These are phyloP conservation scores for Cephus pulcher DNA, from an alignment of 2,888 invertebrate genomes.

Conservation along the genomic window DNA sequence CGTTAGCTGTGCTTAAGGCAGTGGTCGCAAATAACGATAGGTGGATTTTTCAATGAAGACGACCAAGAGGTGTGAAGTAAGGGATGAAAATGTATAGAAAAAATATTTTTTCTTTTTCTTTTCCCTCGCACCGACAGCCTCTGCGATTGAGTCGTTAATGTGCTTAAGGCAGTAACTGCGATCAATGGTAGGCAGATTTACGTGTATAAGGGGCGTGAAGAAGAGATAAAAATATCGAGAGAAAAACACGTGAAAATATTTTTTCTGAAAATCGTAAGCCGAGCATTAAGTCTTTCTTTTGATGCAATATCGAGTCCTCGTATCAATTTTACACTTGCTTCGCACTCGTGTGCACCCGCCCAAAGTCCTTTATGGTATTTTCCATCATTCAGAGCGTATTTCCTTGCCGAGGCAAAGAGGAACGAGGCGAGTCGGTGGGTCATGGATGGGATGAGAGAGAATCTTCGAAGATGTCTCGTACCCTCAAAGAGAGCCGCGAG, in stretches of 20 bases:
- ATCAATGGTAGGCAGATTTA: neutral
- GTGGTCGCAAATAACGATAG: neutral
- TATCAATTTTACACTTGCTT: constrained; percentile 56
- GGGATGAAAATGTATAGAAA: neutral
- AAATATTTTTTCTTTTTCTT: neutral
- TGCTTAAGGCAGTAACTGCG: neutral
- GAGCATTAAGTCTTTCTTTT: constrained; percentile 12
- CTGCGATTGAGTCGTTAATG: neutral
- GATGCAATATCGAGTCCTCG: constrained; percentile 23
- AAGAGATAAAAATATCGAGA: neutral
- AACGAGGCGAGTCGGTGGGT: neutral
- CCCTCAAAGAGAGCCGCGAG: constrained; percentile 22
- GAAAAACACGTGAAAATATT: neutral
- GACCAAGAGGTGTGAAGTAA: neutral
- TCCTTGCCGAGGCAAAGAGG: constrained; percentile 25
- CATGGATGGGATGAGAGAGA: neutral
- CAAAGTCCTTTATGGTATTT: constrained; percentile 37
- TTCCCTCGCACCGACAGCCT: neutral
- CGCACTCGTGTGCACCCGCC: constrained; percentile 14
- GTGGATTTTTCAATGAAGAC: neutral
- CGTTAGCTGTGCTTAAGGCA: neutral
- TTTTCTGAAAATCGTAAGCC: neutral
- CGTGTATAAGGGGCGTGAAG: neutral
- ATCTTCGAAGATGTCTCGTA: neutral
- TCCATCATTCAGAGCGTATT: constrained; percentile 46